These are phyloP conservation scores for Heliconius himera DNA, from an alignment of 1,140 invertebrate species.

Conservation along the genomic window DNA sequence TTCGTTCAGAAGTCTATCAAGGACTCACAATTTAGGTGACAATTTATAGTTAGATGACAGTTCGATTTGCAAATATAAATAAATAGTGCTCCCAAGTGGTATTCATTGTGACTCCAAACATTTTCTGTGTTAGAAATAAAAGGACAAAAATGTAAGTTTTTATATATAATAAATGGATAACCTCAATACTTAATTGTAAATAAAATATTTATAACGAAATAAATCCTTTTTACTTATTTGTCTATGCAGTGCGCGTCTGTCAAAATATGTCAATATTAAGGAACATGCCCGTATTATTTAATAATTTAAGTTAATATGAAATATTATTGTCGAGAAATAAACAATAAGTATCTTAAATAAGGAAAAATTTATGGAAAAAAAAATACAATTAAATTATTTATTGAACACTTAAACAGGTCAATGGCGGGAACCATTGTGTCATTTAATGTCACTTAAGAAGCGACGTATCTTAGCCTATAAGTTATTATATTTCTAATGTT, in stretches of 20 bases:
- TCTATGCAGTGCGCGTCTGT: slow-evolving; percentile 30
- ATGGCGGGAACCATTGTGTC: slow-evolving; percentile 10
- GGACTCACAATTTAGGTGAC: neutral
- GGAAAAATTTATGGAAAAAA: neutral
- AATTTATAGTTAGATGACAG: slow-evolving; percentile 13
- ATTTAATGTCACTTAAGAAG: neutral
- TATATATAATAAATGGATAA: neutral
- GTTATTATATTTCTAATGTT: neutral
- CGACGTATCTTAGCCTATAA: neutral
- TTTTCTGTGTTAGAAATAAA: neutral
- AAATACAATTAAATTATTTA: neutral
- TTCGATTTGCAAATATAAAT: slow-evolving; percentile 7
- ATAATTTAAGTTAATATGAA: neutral
- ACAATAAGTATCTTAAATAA: neutral
- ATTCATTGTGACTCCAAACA: neutral
- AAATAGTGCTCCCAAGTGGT: neutral
- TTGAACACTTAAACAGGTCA: neutral
- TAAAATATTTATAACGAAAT: slow-evolving; percentile 23
- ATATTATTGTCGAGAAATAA: neutral
- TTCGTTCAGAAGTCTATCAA: slow-evolving; percentile 15
- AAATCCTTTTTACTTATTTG: slow-evolving; percentile 32
- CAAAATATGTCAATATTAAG: slow-evolving; percentile 35
- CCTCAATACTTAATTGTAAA: neutral
- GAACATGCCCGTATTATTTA: neutral
- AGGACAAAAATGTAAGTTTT: slow-evolving; percentile 12